Base-by-base conservation (phyloP, 2,888 invertebrate species). In the Autographa gamma region DNA sequence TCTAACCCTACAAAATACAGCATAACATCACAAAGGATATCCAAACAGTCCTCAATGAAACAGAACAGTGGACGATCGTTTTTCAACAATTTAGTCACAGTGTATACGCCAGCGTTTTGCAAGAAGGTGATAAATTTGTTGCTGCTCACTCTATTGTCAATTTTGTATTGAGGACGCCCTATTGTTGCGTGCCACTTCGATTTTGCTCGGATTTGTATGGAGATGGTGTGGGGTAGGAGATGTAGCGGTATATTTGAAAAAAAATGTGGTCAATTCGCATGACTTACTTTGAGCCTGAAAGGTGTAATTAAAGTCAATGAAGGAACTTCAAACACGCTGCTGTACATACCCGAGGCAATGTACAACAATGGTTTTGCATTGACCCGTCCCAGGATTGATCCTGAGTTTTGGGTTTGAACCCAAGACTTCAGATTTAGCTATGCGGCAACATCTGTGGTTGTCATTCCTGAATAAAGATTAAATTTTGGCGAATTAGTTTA, bases 141-240 rank as follows among this genome's bases (percentile, higher is more conserved):
- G 87, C 88, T 90, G 88, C 88, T 91, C 91, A 90, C 92, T 88
- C 91, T 86, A 93, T 95, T 94, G 94, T 94, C 93, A 92, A 93
- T 94, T 93, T 92, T 91, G 93, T 94, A 94, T 95, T 93, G 95
- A 94, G 92, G 90, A 92, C 92, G 91, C 82, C 73, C 93, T 86
- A 94, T 95, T 95, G 95, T 95, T 90, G 88, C 85, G 83, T 87
- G 87, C 87, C 89, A 92, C 89, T 94, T 95, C 93, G 94, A 95
- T 95, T 95, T 93, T 95, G 93, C 92, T 94, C 93, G 93, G 91
- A 92, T 94, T 93, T 91, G 90, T 92, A 87, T 74, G 69, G 65
- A 69, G 67, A 56, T 71, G 87, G 87, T 74, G 0, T 60, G 81
- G 79, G 76, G 70, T 48, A 84, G 1, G 66, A 77, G 85, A 18